A percentile compares a stretch with the other conserved stretches of the same genome.
These are phyloP conservation scores for Catalaphyllia jardinei DNA, from an alignment of 64 coral and sea anemone genomes.

Conservation along the genomic window DNA sequence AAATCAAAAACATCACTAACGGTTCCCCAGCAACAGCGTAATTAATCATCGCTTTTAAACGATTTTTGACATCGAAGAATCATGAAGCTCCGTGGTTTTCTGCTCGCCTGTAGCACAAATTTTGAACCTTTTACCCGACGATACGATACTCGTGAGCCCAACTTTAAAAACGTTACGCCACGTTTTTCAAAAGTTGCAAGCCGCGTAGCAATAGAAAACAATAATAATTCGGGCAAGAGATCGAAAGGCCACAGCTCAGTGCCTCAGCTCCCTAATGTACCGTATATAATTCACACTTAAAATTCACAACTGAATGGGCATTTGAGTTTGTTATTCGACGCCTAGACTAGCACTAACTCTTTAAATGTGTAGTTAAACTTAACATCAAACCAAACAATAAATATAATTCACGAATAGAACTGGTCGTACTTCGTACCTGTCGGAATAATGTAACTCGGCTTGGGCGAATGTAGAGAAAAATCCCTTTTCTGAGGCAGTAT, in stretches of 20 bases:
- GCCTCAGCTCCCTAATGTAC: not conserved
- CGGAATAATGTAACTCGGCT: constrained; percentile 62
- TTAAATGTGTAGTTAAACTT: not conserved
- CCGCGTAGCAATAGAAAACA: not conserved
- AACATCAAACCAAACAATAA: not conserved
- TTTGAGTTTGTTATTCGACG: not conserved
- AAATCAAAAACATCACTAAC: not conserved
- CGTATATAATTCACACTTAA: not conserved
- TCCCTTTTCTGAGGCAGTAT: constrained; percentile 88
- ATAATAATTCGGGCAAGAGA: constrained; percentile 19
- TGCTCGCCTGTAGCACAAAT: not conserved
- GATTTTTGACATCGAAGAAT: constrained; percentile 3
- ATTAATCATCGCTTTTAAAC: not conserved
- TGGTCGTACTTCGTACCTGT: constrained; percentile 54
- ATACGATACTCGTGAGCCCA: not conserved
- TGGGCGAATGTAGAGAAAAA: constrained; percentile 37
- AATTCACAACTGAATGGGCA: not conserved
- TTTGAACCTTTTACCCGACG: not conserved
- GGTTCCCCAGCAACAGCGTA: not conserved
- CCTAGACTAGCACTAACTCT: not conserved
- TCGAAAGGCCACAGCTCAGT: constrained; percentile 19
- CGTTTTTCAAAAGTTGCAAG: not conserved
- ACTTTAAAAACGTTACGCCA: not conserved
- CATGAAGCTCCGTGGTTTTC: not conserved
- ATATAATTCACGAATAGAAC: not conserved